Conservation (phyloP, 2,113 vertebrate genomes). For the Macrotis lagotis region DNA sequence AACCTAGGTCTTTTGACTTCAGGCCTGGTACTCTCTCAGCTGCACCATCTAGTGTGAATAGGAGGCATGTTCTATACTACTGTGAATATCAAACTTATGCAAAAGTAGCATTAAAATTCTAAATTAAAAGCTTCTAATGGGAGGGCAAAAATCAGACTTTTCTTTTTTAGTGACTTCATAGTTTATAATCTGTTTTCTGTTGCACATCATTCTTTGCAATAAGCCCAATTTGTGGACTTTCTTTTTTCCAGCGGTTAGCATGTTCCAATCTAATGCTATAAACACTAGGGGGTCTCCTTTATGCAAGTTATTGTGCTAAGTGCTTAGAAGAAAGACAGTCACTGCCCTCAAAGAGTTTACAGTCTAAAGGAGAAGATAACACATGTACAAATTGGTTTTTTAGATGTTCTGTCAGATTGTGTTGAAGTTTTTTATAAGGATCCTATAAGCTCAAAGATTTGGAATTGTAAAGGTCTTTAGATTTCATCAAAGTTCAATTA, state of each 20-base stretch:
- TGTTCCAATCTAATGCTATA: neutral
- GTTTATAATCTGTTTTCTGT: neutral
- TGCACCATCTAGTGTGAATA: neutral
- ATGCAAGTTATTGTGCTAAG: neutral
- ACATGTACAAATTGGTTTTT: neutral
- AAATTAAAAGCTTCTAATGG: neutral
- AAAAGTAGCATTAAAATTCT: neutral
- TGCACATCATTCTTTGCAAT: neutral
- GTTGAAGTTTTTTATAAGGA: neutral
- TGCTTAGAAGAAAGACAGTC: neutral
- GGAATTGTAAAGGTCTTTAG: neutral
- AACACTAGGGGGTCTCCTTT: neutral
- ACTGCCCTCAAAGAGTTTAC: neutral
- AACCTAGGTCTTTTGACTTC: neutral
- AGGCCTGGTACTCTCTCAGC: neutral
- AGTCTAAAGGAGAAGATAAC: neutral
- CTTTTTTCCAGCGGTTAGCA: neutral
- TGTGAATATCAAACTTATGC: neutral
- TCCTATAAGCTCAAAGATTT: neutral
- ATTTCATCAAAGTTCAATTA: neutral
- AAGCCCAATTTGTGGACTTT: neutral
- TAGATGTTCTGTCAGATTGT: neutral
- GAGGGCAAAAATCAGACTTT: neutral
- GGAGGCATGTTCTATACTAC: neutral
- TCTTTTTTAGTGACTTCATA: neutral